Base-by-base conservation (phyloP, 2,888 invertebrate genomes). In the Myathropa florea region DNA sequence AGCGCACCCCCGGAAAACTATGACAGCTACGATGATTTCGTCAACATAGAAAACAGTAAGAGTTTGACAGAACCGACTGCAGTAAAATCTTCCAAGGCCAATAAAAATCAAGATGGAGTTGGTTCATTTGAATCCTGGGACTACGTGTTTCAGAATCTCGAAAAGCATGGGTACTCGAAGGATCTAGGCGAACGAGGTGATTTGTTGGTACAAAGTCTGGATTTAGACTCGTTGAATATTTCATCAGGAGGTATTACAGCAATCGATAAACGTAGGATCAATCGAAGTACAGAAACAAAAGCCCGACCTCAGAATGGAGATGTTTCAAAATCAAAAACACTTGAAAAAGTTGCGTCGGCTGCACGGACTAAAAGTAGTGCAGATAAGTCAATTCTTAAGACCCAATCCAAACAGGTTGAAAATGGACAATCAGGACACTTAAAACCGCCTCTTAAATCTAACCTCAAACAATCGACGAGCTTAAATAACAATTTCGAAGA, bases 71-170 rank as follows among this genome's bases (percentile, higher is more conserved):
- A 88, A 30, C 36, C 77, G 76, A 10, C 61, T 39, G 28, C 36
- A 1, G 28, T 70, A 73, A 67, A 83, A 59, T 72, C 83, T 36
- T 60, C 67, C 65, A 84, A 26, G 63, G 90, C 90, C 28, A 90
- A 91, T 88, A 95, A 95, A 24, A 93, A 93, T 81, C 95, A 95
- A 88, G 95, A 95, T 86, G 95, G 95, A 0, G 94, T 95, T 90
- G 95, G 95, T 0, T 95, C 95, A 0, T 95, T 95, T 77, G 96
- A 96, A 88, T 95, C 95, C 70, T 97, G 97, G 97, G 96, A 96
- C 90, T 96, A 96, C 90, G 96, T 97, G 0, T 97, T 95, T 90
- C 94, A 95, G 89, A 96, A 96, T 90, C 93, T 97, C 39, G 96
- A 96, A 79, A 96, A 95, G 89, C 95, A 96, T 89, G 95, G 96